Conservation (phyloP, 2,888 invertebrate species). For the Petrophora chlorosata region DNA sequence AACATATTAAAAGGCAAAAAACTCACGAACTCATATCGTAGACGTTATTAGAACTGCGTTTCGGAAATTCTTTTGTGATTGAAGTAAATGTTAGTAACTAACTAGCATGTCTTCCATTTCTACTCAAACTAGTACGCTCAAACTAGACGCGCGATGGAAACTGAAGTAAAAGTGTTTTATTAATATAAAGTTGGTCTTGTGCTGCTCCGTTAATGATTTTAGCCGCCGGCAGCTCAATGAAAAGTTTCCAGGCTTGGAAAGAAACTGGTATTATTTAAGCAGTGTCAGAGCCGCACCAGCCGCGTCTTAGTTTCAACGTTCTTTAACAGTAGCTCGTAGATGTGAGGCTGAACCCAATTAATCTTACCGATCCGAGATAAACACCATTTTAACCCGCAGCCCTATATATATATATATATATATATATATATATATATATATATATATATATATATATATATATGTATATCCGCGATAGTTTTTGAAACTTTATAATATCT, state of each 20-base stretch:
- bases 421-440: too few species aligned
- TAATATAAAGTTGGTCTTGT: background rate
- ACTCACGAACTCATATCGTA: background rate
- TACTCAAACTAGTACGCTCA: background rate
- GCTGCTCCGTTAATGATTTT: background rate
- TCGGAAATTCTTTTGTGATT: background rate
- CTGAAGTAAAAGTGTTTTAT: background rate
- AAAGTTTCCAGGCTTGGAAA: background rate
- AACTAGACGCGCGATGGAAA: background rate
- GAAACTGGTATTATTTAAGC: too few species aligned
- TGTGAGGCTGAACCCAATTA: conserved; percentile 7
- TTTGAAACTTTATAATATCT: too few species aligned
- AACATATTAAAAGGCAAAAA: background rate
- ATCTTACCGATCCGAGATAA: background rate
- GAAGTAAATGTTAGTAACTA: background rate
- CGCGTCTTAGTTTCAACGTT: conserved; percentile 9
- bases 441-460: too few species aligned
- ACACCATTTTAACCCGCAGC: too few species aligned
- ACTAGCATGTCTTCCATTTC: conserved; percentile 1
- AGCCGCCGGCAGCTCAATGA: background rate
- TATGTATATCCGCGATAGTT: too few species aligned
- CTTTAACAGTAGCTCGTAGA: conserved; percentile 4
- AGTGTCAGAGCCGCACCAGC: too few species aligned
- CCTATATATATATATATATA: too few species aligned
- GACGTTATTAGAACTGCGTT: background rate